Conservation (phyloP, 2,797 vertebrate species). For the Sebastes melanostomus region DNA sequence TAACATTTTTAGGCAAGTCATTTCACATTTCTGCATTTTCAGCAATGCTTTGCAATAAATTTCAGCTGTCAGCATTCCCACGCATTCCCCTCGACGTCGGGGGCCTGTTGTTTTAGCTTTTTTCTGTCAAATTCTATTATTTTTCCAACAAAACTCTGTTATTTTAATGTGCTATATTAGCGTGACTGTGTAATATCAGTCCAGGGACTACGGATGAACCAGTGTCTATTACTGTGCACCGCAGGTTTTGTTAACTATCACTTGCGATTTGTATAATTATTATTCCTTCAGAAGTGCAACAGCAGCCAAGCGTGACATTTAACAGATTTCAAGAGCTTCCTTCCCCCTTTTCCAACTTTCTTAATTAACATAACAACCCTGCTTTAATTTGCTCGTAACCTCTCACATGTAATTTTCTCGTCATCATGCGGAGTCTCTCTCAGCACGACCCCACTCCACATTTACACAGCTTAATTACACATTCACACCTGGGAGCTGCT, state of each 20-base stretch:
- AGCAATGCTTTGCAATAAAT: too few species aligned
- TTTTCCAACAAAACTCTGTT: not conserved
- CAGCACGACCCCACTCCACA: slow-evolving; percentile 38
- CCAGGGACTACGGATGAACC: not conserved
- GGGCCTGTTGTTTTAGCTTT: not conserved
- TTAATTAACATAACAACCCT: slow-evolving; percentile 45
- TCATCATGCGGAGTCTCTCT: slow-evolving; percentile 24
- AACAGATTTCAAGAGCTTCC: slow-evolving; percentile 1
- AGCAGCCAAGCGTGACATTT: slow-evolving; percentile 11
- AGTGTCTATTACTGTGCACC: not conserved
- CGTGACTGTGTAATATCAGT: not conserved
- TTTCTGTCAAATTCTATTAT: not conserved
- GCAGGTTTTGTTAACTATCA: not conserved
- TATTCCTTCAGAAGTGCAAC: not conserved
- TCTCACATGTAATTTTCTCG: slow-evolving; percentile 34
- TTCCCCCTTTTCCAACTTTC: slow-evolving; percentile 14
- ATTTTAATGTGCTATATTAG: not conserved
- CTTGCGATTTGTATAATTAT: not conserved
- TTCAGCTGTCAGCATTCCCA: too few species aligned
- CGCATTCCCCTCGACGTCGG: not conserved
- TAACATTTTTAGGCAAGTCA: too few species aligned
- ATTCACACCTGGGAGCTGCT: slow-evolving; percentile 53
- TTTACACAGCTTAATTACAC: slow-evolving; percentile 53
- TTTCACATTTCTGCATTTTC: too few species aligned
- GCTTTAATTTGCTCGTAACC: slow-evolving; percentile 42